phyloP scores from a whole-genome alignment of 2,888 invertebrate genomes.

The Mythimna albipuncta region DNA sequence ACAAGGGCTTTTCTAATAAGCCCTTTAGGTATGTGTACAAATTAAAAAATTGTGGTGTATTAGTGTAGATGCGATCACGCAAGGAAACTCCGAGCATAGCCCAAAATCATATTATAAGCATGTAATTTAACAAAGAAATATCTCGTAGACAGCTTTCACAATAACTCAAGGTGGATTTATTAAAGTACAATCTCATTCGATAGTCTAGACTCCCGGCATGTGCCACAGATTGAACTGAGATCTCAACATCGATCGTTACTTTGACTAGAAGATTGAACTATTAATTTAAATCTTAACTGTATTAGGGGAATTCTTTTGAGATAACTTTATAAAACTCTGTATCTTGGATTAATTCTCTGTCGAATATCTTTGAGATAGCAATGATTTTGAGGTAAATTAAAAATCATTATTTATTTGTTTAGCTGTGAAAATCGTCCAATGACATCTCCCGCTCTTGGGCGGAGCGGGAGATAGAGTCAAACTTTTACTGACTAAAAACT shows the following conservation, averaged over 20 bases:
- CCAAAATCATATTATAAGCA: too few relatives aligned
- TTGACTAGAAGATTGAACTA: constrained; percentile 40
- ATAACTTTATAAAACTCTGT: constrained; percentile 11
- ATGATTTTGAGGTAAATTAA: not conserved
- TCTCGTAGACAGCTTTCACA: constrained; percentile 27
- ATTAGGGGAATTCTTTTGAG: constrained; percentile 9
- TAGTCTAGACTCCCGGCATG: constrained; percentile 31
- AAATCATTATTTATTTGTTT: too few relatives aligned
- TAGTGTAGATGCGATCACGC: too few relatives aligned
- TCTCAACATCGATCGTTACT: constrained; percentile 20
- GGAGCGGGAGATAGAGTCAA: too few relatives aligned
- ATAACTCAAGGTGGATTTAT: constrained; percentile 46
- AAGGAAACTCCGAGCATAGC: too few relatives aligned
- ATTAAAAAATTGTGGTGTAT: too few relatives aligned
- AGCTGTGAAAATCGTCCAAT: too few relatives aligned
- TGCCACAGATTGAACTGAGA: constrained; percentile 37
- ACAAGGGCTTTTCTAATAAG: too few relatives aligned
- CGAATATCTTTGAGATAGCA: not conserved
- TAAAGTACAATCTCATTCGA: constrained; percentile 24
- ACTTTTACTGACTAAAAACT: too few relatives aligned
- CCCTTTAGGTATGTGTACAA: too few relatives aligned
- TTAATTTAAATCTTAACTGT: constrained; percentile 30
- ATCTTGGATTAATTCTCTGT: constrained; percentile 8
- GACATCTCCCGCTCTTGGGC: too few relatives aligned
- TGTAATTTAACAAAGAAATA: constrained; percentile 25